Base-by-base conservation (phyloP, 2,113 vertebrate species). In the Theristicus caerulescens region DNA sequence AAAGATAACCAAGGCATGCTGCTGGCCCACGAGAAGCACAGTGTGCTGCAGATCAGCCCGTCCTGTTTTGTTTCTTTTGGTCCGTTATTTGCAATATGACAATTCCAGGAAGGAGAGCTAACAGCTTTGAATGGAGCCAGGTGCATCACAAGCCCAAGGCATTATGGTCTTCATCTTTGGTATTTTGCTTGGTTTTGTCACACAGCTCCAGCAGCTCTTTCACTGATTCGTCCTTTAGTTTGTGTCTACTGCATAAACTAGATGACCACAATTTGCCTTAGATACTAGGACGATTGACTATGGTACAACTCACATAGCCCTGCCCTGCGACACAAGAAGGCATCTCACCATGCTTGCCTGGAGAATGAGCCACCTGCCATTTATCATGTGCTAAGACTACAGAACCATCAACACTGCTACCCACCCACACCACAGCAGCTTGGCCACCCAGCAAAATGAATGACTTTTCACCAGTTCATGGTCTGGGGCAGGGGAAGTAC, bases 371-470 rank as follows among this genome's bases (percentile, higher is more conserved):
- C 57, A 61, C 67, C 51, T 18, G 46, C 27, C 29, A 46, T 55
- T 57, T 40, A 3, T 3, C 64, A 16, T 0, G 1, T 51, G 42
- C 78, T 55, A 24, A 64, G 77, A 17, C 22, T 72, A 40, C 34
- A 42, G 13, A 61, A 4, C 49, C 58, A 69, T 62, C 74, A 93
- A 16, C 49, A n/a, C 32, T 58, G 38, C 32, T 38, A 18, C 38
- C 74, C 52, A 27, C 14, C 11, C 66, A n/a, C 0, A 2, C 47
- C n/a, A 34, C 0, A 1, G 36, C 69, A 91, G 42, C 52, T 57
- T 85, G 36, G 42, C 21, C 32, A 46, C 10, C 31, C 70, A 4
- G 42, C 13, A 46, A 46, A 76, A 27, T 0, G 1, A 9, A 38
- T 19, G 9, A 4, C 22, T 87, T 58, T 20, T 34, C 29, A n/a